Evolutionary conservation across 1,140 invertebrate species (phyloP), one percentile per base, ranked within the genome.

Genomic region (Drosophila santomea): DNA sequence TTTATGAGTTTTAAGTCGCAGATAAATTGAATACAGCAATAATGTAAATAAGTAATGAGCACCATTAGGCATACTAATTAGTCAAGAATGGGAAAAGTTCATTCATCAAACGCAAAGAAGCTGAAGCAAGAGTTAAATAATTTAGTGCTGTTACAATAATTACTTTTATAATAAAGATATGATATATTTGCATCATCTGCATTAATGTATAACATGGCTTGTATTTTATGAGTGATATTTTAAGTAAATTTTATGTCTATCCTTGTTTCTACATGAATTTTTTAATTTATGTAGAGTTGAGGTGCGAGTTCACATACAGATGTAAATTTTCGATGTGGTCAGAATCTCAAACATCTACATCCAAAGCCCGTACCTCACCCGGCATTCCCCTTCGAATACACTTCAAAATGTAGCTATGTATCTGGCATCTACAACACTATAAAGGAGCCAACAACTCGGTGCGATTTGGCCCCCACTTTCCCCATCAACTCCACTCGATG

Each of bases 1-100:
- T 48, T 69, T 20, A 17, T 66, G 43, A 11, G 25, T 68, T 57
- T 56, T 67, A 36, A 17, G 36, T 23, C 25, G 28, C n/a, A 52
- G 14, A 44, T 35, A 38, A 12, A 50, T 41, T 57, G 47, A 71
- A 28, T 36, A 48, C 4, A 25, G 14, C 8, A 17, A 54, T 36
- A 35, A 69, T 48, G 43, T 71, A 44, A 50, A 58, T 58, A 71
- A 71, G 58, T 50, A 50, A 69, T 58, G 28, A 57, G 51, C 36
- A 12, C 44, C 25, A 69, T 71, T 48, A 69, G 28, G 43, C 36
- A 56, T 48, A 14, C 17, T 58, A 50, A 71, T 57, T 71, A 66
- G 3, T 8, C 32, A 10, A 32, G 32, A 32, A 32, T 3, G 32
- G 32, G 32, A 32, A 32, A 7, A 32, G 10, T 20, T 12, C 15